phyloP scores from a whole-genome alignment of 1,140 invertebrate species.

The Bombus confusus region DNA sequence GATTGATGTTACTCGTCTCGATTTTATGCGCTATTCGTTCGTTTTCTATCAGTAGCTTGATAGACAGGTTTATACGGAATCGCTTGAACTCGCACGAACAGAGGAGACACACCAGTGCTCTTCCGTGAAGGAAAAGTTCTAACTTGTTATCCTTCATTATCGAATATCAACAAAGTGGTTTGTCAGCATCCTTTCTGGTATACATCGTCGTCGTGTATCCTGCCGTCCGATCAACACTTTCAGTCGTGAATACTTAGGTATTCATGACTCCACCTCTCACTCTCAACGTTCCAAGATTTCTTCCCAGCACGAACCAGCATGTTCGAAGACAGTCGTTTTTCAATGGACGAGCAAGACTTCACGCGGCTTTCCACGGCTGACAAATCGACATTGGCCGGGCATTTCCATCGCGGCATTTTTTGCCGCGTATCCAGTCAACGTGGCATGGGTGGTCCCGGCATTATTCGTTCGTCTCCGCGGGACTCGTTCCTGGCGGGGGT shows the following conservation, averaged over 20 bases:
- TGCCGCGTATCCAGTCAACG: conserved; percentile 36
- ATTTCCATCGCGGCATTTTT: conserved; percentile 57
- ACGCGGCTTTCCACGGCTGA: conserved; percentile 56
- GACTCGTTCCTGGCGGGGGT: conserved; percentile 30
- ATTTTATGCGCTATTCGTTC: not conserved
- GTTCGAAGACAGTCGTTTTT: not conserved
- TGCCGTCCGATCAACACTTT: not conserved
- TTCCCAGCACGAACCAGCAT: not conserved
- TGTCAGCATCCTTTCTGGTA: not conserved
- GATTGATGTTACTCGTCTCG: too few species aligned
- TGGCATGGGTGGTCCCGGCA: conserved; percentile 64
- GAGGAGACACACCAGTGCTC: not conserved
- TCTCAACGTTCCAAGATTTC: not conserved
- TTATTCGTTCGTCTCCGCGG: conserved; percentile 63
- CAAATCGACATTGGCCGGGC: conserved; percentile 54
- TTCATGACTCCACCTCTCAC: not conserved
- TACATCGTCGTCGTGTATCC: not conserved
- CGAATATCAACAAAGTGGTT: not conserved
- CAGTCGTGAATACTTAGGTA: not conserved
- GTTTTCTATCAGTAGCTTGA: not conserved
- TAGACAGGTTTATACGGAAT: not conserved
- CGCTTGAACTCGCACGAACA: not conserved
- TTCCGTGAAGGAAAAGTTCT: not conserved
- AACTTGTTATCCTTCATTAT: not conserved
- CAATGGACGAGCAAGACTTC: conserved; percentile 3